Base-by-base conservation (phyloP, 2,113 vertebrate genomes). In the Myotis brandtii region DNA sequence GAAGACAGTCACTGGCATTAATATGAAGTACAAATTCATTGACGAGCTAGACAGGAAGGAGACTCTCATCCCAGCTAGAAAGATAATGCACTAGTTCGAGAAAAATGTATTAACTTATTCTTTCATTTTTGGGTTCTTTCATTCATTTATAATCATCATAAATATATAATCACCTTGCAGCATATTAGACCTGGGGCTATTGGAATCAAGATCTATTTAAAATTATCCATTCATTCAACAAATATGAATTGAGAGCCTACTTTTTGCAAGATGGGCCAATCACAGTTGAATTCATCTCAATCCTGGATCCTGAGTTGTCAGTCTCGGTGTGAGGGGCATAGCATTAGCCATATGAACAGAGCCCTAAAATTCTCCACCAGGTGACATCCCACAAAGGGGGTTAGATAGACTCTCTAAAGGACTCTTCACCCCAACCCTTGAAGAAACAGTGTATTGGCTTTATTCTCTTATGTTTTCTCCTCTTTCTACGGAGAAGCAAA, bases 181-280 rank as follows among this genome's bases (percentile, higher is more conserved):
- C 6, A 30, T 79, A 12, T 66, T 67, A 85, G 32, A 18, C 48
- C n/a, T 64, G 43, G 37, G 14, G 32, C 30, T 85, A 18, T 34
- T 73, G 59, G 82, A 77, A 82, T 67, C 23, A 59, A 52, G 34
- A n/a, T 77, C 43, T 70, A 89, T 54, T 77, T 91, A 66, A 95
- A 95, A 93, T 12, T 34, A 89, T 56, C 18, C 23, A 14, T 66
- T 32, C 12, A 20, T 85, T 56, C 50, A 75, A 43, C 54, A 95
- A 16, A 91, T 70, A 17, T 3, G 25, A 91, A 67, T 27, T 32
- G 23, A 95, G 43, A 77, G 52, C 13, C 66, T 43, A 43, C 34
- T 75, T 90, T 77, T 14, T 52, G 25, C 32, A 80, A 73, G 25
- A 82, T 21, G 40, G 25, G 17, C 1, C 4, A 34, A 40, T 52